Conservation (phyloP, 2,888 invertebrate species). For the Amphipoea lucens region DNA sequence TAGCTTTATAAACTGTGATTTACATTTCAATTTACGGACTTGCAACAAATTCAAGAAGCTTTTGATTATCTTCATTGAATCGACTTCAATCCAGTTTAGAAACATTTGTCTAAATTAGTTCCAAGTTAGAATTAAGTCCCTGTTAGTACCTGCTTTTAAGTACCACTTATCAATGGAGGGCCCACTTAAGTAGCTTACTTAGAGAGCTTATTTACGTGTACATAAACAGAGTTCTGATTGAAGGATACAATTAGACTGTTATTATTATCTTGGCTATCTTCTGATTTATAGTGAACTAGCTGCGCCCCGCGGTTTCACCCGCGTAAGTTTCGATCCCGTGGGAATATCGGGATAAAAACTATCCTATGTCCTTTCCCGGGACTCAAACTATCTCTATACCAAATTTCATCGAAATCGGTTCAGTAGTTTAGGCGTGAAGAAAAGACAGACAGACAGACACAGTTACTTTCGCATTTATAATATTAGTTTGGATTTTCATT, state of each 20-base stretch:
- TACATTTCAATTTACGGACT: background rate
- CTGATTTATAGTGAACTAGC: background rate
- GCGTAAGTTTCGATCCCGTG: too few relatives aligned
- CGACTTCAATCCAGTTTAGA: constrained; percentile 15
- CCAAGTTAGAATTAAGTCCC: constrained; percentile 40
- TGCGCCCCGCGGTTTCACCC: too few relatives aligned
- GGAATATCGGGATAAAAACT: too few relatives aligned
- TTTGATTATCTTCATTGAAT: constrained; percentile 4
- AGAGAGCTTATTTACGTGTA: constrained; percentile 25
- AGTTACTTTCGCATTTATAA: too few relatives aligned
- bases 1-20: background rate
- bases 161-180: constrained; percentile 27
- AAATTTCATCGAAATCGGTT: too few relatives aligned
- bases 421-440: too few relatives aligned
- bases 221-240: constrained; percentile 32
- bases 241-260: background rate
- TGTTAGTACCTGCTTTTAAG: constrained; percentile 30
- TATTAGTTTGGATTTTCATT: too few relatives aligned
- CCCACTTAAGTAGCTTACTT: constrained; percentile 25
- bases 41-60: constrained; percentile 1
- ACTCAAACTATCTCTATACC: too few relatives aligned
- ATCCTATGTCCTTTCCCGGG: too few relatives aligned
- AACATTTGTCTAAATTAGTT: constrained; percentile 15
- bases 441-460: too few relatives aligned
- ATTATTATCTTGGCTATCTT: background rate